Base-by-base conservation (phyloP, 1,140 invertebrate genomes). In the Cyclargus thomasi region DNA sequence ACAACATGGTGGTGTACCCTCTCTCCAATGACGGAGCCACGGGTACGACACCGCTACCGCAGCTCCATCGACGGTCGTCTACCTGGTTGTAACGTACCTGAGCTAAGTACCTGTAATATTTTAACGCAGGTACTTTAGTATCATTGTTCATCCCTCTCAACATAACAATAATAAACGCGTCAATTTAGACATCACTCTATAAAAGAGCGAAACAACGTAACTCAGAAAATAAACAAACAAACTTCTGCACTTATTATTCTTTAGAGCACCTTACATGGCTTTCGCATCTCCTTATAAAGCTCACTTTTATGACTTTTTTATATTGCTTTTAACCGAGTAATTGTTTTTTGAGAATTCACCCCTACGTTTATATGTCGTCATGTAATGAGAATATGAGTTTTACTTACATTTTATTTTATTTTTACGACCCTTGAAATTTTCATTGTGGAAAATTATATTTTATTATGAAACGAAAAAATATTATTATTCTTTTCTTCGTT, bases 251-350 rank as follows among this genome's bases (percentile, higher is more conserved):
- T 70, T 70, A 74, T 71, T 74, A 73, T 74, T 67, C 69, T 68
- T 18, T 64, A 64, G 69, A 72, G 69, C 57, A 16, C 47, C 69
- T 74, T 70, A 76, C 69, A 76, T 70, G 74, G 74, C 74, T 76
- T 76, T 74, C 70, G 72, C 74, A 76, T 76, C 68, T 69, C 67
- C 69, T 73, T 70, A 66, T 67, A 70, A 70, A 65, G 67, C 66
- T 21, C 47, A 36, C 53, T 74, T 76, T 74, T 71, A 70, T 67
- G 68, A 69, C 53, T 59, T 59, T 57, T 59, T 59, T 59, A 59
- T 59, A 20, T 59, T 21, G 18, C 55, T 8, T 47, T 35, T 55
- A 57, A 57, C 64, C 10, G 53, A 7, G 21, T 22, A 35, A 57
- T 67, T 67, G 55, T 67, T 67, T 65, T 67, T 63, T 22, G 14